A percentile compares a stretch with the other conserved stretches of the same genome.
phyloP scores from a whole-genome alignment of 2,888 invertebrate genomes.

The Pantelozetes paolii region DNA sequence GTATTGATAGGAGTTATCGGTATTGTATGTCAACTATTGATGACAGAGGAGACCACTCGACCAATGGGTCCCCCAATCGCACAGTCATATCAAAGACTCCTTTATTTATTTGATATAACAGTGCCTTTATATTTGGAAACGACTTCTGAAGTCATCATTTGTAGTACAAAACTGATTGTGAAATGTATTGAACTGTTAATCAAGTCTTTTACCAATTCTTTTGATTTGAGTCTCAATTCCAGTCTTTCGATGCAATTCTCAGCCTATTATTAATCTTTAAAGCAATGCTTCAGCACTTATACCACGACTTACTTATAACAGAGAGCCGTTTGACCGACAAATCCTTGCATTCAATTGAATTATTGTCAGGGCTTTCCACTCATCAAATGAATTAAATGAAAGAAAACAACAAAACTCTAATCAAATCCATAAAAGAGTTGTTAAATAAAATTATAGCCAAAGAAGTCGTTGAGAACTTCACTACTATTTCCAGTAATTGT shows the following conservation, averaged over 20 bases:
- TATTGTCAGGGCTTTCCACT: slow-evolving; percentile 8
- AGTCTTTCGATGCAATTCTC: not conserved
- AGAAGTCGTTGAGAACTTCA: slow-evolving; percentile 3
- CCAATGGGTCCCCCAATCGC: not conserved
- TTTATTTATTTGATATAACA: not conserved
- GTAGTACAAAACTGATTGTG: not conserved
- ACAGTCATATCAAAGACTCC: not conserved
- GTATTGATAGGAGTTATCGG: not conserved
- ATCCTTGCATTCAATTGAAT: slow-evolving; percentile 9
- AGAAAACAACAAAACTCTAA: slow-evolving; percentile 17
- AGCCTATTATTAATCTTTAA: slow-evolving; percentile 8
- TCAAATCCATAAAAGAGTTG: slow-evolving; percentile 22
- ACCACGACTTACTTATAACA: slow-evolving; percentile 1
- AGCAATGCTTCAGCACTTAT: slow-evolving; percentile 7
- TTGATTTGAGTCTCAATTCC: not conserved
- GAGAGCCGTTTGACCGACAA: slow-evolving; percentile 9
- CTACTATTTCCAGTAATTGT: not conserved
- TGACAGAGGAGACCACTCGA: not conserved
- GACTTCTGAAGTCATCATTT: not conserved
- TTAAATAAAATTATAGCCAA: slow-evolving; percentile 15
- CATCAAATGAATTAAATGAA: not conserved
- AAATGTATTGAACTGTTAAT: not conserved
- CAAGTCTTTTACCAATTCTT: not conserved
- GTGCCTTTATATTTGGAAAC: not conserved
- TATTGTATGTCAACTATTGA: slow-evolving; percentile 9